Evolutionary conservation across 2,888 invertebrate genomes (phyloP).

Genomic region (Thera britannica): DNA sequence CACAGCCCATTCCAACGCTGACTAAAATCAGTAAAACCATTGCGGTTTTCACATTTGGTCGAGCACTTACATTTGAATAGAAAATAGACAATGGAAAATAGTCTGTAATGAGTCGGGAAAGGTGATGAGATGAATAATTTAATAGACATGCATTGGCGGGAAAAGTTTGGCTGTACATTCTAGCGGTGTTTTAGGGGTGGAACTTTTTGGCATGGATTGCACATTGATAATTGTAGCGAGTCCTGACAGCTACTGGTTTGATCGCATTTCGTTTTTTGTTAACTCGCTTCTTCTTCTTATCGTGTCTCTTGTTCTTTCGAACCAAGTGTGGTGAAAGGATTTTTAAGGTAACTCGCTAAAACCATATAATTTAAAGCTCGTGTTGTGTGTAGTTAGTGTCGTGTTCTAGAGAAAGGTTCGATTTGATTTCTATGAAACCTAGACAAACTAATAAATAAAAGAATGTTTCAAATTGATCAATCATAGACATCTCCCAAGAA

Average conservation of each 20-base stretch:
- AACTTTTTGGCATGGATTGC: constrained; percentile 19
- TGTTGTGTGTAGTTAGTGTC: neutral
- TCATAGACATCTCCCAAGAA: constrained; percentile 21
- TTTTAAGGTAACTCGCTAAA: no score
- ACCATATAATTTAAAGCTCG: neutral
- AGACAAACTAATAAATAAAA: neutral
- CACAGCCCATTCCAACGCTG: constrained; percentile 34
- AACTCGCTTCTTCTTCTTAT: no score
- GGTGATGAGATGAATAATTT: constrained; percentile 68
- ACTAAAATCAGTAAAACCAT: constrained; percentile 55
- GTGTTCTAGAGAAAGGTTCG: neutral
- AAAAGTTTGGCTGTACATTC: constrained; percentile 53
- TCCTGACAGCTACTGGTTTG: neutral
- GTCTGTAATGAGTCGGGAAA: constrained; percentile 69
- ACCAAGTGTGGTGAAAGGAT: no score
- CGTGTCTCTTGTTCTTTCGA: no score
- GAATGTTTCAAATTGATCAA: constrained; percentile 15
- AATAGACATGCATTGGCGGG: constrained; percentile 56
- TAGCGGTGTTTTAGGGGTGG: constrained; percentile 46
- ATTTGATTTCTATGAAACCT: neutral
- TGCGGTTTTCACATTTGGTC: constrained; percentile 70
- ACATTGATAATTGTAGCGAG: no score
- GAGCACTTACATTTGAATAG: constrained; percentile 68
- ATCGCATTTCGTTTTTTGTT: neutral
- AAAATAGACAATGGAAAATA: constrained; percentile 74